Conservation (phyloP, 2,888 invertebrate genomes). For the Thera britannica region DNA sequence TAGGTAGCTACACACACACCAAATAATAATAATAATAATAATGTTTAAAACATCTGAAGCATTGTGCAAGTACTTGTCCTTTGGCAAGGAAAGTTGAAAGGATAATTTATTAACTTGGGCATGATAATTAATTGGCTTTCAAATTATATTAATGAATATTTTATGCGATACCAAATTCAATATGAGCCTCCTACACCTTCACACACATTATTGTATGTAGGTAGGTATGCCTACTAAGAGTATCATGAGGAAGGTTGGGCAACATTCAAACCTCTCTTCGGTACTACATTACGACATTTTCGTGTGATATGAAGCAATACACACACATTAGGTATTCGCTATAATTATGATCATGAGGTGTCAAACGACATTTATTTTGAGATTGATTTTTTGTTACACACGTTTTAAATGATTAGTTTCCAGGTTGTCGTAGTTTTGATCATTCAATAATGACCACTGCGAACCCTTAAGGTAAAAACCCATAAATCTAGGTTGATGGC, state of each 20-base stretch:
- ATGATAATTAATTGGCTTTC: slow-evolving; percentile 6
- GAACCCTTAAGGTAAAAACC: slow-evolving; percentile 2
- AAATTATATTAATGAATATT: slow-evolving; percentile 1
- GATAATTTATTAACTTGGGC: slow-evolving; percentile 2
- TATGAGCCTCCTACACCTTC: neutral
- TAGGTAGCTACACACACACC: too few relatives aligned
- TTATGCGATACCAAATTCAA: slow-evolving; percentile 2
- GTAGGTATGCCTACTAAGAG: neutral
- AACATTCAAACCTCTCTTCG: slow-evolving; percentile 14
- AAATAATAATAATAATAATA: too few relatives aligned
- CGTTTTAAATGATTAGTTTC: neutral
- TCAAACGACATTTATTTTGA: neutral
- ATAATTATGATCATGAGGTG: neutral
- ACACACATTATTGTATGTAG: too few relatives aligned
- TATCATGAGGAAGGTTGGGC: slow-evolving; percentile 4
- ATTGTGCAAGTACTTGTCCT: neutral
- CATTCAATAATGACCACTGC: slow-evolving; percentile 11
- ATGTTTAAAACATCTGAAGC: neutral
- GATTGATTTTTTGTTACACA: too few relatives aligned
- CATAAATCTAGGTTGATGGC: too few relatives aligned
- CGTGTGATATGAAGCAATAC: slow-evolving; percentile 27
- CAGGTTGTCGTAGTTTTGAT: slow-evolving; percentile 3
- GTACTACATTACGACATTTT: slow-evolving; percentile 23
- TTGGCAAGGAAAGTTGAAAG: neutral
- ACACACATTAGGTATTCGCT: slow-evolving; percentile 1